Percentiles rank a stretch among this genome's conserved stretches.
phyloP scores from a whole-genome alignment of 2,888 invertebrate species.

The Callyntrura sp. region DNA sequence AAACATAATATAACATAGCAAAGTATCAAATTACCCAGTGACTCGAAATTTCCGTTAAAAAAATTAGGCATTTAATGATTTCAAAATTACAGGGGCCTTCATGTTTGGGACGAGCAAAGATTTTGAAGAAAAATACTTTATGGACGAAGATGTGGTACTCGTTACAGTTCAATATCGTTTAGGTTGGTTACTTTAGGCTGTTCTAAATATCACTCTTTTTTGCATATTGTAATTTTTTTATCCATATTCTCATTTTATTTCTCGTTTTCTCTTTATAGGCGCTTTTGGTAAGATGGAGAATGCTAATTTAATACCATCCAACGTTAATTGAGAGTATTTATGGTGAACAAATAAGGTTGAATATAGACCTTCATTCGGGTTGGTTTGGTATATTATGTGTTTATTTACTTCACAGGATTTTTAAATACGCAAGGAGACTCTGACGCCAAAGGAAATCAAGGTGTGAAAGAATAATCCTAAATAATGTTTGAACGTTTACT shows the following conservation, averaged over 20 bases:
- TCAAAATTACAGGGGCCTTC: constrained; percentile 78
- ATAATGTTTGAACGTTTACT: background rate
- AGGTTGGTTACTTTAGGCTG: constrained; percentile 10
- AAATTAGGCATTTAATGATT: background rate
- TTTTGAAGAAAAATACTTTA: constrained; percentile 82
- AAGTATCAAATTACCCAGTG: too few species aligned
- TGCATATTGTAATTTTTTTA: background rate
- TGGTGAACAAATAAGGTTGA: too few species aligned
- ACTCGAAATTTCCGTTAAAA: background rate
- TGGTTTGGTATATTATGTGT: background rate
- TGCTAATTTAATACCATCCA: too few species aligned
- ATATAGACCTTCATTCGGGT: too few species aligned
- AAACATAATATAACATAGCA: too few species aligned
- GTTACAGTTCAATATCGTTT: constrained; percentile 81
- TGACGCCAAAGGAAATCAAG: constrained; percentile 72
- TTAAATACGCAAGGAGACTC: constrained; percentile 79
- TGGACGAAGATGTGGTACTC: constrained; percentile 83
- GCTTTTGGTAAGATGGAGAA: constrained; percentile 52
- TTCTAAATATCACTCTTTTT: too few species aligned
- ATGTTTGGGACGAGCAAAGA: constrained; percentile 81
- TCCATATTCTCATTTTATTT: background rate
- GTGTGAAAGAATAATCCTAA: constrained; percentile 5
- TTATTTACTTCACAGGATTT: constrained; percentile 69
- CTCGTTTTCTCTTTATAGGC: constrained; percentile 12
- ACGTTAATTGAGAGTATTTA: too few species aligned